Conservation (phyloP, 2,888 invertebrate species). For the Drosophila falleni region DNA sequence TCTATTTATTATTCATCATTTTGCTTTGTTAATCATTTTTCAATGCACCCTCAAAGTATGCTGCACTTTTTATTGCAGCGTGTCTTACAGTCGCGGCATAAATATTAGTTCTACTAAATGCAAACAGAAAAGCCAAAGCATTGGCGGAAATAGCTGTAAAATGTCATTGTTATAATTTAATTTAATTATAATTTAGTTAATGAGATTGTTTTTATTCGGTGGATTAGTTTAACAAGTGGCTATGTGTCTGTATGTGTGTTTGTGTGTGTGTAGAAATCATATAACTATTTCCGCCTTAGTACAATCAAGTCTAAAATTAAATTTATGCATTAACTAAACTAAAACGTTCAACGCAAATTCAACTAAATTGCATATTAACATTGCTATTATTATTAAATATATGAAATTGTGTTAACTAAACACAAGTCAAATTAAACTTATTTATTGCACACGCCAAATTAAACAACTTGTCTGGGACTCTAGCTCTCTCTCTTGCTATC, state of each 20-base stretch:
- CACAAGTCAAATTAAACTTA: conserved; percentile 47
- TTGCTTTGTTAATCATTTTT: conserved; percentile 6
- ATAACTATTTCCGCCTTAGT: conserved; percentile 65
- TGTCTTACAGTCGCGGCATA: conserved; percentile 68
- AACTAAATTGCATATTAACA: conserved; percentile 76
- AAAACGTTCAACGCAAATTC: conserved; percentile 74
- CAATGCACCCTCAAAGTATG: conserved; percentile 52
- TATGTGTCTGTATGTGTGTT: conserved; percentile 49
- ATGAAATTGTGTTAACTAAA: conserved; percentile 59
- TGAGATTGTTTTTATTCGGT: conserved; percentile 81
- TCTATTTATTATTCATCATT: neutral
- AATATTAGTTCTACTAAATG: conserved; percentile 55
- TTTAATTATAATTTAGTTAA: conserved; percentile 58
- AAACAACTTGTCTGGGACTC: conserved; percentile 50
- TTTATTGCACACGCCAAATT: conserved; percentile 67
- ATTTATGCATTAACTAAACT: conserved; percentile 70
- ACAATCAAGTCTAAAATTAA: conserved; percentile 63
- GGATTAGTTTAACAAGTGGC: conserved; percentile 81
- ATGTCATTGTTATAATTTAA: conserved; percentile 45
- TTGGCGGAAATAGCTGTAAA: conserved; percentile 65
- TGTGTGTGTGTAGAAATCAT: conserved; percentile 41
- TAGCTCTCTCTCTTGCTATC: conserved; percentile 12
- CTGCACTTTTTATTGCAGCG: conserved; percentile 46
- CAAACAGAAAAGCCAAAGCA: conserved; percentile 51
- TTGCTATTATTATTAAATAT: conserved; percentile 62